Percentiles rank a stretch among this genome's conserved stretches.
Evolutionary conservation across 2,113 vertebrate species (phyloP).

Genomic region (Anas platyrhynchos): DNA sequence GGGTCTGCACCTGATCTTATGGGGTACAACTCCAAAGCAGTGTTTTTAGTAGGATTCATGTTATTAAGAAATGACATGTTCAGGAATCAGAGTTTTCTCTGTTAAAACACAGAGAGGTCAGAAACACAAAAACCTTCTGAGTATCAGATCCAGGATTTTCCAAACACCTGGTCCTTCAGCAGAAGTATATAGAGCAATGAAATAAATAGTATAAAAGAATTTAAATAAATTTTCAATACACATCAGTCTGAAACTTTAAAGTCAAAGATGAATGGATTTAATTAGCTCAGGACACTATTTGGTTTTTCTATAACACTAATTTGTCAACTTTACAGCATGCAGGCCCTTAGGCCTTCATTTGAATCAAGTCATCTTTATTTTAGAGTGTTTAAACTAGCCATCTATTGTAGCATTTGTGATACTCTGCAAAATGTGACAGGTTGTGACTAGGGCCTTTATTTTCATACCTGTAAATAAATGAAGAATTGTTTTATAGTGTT

Average conservation of each 20-base stretch:
- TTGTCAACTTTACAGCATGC: background rate
- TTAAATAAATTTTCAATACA: constrained; percentile 23
- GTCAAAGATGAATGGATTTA: constrained; percentile 43
- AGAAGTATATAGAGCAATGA: background rate
- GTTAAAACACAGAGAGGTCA: background rate
- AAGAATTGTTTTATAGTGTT: background rate
- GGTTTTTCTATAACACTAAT: constrained; percentile 28
- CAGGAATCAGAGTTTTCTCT: rapidly evolving
- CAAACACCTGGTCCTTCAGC: background rate
- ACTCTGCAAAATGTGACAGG: background rate
- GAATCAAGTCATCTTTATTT: constrained; percentile 16
- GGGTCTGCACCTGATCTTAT: background rate
- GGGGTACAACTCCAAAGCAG: background rate
- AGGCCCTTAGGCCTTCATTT: background rate
- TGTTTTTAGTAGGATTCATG: background rate
- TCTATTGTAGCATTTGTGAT: background rate
- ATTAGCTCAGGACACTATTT: constrained; percentile 28
- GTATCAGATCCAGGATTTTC: background rate
- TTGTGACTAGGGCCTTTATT: background rate
- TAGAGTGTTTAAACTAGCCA: background rate
- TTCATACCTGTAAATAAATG: constrained; percentile 44
- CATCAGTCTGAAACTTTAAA: constrained; percentile 13
- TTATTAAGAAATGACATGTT: background rate
- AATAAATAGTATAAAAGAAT: background rate
- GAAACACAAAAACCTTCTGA: background rate